phyloP scores from a whole-genome alignment of 2,113 vertebrate species.

The Ardeotis arabs region DNA sequence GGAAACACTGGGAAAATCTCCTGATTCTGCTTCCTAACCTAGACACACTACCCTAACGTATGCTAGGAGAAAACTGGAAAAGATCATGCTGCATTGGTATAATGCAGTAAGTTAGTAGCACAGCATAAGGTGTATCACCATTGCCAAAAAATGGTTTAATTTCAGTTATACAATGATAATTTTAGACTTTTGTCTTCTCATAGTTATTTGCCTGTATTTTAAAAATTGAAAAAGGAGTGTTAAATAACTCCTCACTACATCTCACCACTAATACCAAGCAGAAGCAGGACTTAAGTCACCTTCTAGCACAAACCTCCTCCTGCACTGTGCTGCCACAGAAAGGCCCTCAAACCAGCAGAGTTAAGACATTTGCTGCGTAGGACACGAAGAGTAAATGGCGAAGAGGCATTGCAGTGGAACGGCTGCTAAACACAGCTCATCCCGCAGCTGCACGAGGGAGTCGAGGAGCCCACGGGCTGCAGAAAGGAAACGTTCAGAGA shows the following conservation, averaged over 20 bases:
- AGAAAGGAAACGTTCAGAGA: background rate
- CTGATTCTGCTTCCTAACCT: background rate
- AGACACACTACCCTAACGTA: background rate
- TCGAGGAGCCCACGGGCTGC: background rate
- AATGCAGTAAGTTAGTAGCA: background rate
- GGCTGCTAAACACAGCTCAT: background rate
- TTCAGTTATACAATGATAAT: background rate
- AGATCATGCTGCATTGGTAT: background rate
- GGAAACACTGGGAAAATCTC: background rate
- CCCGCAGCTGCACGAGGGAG: accelerated
- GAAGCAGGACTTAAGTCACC: background rate
- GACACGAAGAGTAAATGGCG: accelerated
- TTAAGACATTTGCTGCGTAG: background rate
- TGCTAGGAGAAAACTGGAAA: background rate
- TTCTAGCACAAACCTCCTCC: background rate
- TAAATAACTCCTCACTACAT: background rate
- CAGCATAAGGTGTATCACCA: background rate
- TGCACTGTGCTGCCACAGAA: background rate
- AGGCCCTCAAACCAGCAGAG: background rate
- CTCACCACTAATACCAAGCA: background rate
- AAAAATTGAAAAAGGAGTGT: background rate
- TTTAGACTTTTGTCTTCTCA: background rate
- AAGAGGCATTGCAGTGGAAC: background rate
- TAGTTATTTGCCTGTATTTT: background rate
- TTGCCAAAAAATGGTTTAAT: background rate